These are phyloP conservation scores for Naja naja DNA, from an alignment of 2,113 vertebrate species.

Conservation along the genomic window DNA sequence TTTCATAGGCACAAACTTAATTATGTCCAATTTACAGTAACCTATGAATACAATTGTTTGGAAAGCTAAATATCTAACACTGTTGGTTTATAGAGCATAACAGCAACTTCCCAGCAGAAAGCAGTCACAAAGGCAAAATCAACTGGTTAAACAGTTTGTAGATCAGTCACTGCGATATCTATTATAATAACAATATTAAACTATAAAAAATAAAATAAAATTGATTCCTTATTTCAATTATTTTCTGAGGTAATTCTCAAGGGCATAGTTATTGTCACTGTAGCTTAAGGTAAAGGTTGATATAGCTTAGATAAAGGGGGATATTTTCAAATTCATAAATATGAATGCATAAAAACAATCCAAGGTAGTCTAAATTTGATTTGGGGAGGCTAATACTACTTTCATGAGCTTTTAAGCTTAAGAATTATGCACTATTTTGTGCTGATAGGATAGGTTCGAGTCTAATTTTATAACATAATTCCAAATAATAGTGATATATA, in stretches of 20 bases:
- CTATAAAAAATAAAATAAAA: slow-evolving; percentile 15
- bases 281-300: slow-evolving; percentile 52
- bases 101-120: slow-evolving; percentile 20
- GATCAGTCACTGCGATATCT: slow-evolving; percentile 33
- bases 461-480: slow-evolving; percentile 37
- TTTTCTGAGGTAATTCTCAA: slow-evolving; percentile 52
- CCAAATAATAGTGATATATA: not conserved
- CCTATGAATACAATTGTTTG: slow-evolving; percentile 20
- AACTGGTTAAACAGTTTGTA: slow-evolving; percentile 39
- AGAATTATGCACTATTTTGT: slow-evolving; percentile 56
- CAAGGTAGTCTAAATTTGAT: slow-evolving; percentile 53
- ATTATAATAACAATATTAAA: slow-evolving; percentile 47
- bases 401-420: slow-evolving; percentile 68
- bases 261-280: slow-evolving; percentile 69
- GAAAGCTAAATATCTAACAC: slow-evolving; percentile 11
- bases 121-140: slow-evolving; percentile 36
- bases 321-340: slow-evolving; percentile 70
- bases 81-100: slow-evolving; percentile 3
- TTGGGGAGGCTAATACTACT: slow-evolving; percentile 66
- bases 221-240: slow-evolving; percentile 32
- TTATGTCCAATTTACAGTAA: slow-evolving; percentile 47
- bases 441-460: slow-evolving; percentile 51
- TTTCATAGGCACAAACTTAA: slow-evolving; percentile 46
- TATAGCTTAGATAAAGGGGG: slow-evolving; percentile 46
- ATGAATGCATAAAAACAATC: slow-evolving; percentile 58